Evolutionary conservation across 64 coral and sea anemone species (phyloP), one percentile per base, ranked within the genome.

Genomic region (Pocillopora damicornis): DNA sequence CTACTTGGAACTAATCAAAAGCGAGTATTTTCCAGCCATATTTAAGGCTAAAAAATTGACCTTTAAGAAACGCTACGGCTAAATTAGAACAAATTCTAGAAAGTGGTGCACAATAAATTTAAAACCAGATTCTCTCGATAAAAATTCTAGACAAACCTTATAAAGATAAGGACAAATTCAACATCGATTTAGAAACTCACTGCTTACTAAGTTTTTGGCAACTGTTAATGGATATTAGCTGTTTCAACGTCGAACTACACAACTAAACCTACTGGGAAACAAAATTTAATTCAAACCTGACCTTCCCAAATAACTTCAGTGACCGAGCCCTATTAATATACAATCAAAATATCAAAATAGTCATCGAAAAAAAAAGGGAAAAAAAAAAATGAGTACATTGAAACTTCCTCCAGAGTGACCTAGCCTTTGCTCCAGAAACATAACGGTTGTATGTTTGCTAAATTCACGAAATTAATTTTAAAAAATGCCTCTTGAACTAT

Each of bases 291-390:
- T 71, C 71, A 85, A 63, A 85, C 20, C 37, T 85, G 36, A 71
- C 35, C 80, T 82, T 65, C 16, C 13, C 42, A 58, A 1, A 20
- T 58, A 17, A 73, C 38, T 75, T 77, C 22, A 77, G 56, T 18
- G 75, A 18, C 18, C 75, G 57, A 18, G 81, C 81, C 2, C 71
- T 26, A 85, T 85, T 72, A 85, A 85, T 85, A 85, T 58, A 25
- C 81, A 85, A 51, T 85, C 64, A 9, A 71, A 85, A 72, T 85
- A 85, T 7, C 64, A 9, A 83, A 85, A 72, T 85, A 85, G 1
- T 72, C 10, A 72, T 30, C 64, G 36, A 85, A 72, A 85, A 68
- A 15, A 58, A 56, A 3, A 51, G 1, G 6, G 7, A 51, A 1
- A 51, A 51, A 4, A 4, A 51, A 30, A 30, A 30, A 30, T 30